Conservation (phyloP, 2,113 vertebrate species). For the Microcebus tavaratra region DNA sequence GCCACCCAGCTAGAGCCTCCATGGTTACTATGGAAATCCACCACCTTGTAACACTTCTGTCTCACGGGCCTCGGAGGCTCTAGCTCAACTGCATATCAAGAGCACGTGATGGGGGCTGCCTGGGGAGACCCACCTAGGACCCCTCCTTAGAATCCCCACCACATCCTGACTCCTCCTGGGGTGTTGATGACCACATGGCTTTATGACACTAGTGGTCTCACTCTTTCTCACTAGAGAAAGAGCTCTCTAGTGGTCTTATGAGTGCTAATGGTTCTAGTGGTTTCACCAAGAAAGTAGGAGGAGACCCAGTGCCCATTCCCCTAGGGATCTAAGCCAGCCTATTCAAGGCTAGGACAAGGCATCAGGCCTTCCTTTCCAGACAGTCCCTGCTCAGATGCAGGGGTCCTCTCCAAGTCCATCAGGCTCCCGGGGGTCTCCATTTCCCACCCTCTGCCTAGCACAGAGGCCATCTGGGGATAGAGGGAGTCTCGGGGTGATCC, state of each 20-base stretch:
- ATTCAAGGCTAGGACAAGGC: not conserved
- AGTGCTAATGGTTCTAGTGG: no score
- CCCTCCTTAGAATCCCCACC: not conserved
- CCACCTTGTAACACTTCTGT: not conserved
- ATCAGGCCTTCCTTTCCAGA: not conserved
- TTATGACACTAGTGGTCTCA: not conserved
- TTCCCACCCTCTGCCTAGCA: not conserved
- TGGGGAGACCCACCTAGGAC: not conserved
- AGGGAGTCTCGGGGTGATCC: not conserved
- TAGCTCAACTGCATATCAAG: not conserved
- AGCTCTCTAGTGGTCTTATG: not conserved
- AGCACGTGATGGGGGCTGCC: not conserved
- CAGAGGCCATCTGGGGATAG: not conserved
- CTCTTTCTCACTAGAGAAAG: not conserved
- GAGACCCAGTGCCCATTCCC: not conserved
- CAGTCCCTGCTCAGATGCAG: not conserved
- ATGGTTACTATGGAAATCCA: conserved; percentile 14
- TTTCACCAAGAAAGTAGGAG: not conserved
- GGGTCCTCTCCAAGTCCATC: not conserved
- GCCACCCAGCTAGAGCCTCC: not conserved
- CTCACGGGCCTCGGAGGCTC: not conserved
- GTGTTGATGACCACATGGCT: not conserved
- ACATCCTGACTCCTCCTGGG: not conserved
- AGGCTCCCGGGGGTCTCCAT: not conserved
- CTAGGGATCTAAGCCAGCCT: not conserved